Evolutionary conservation across 2,113 vertebrate genomes (phyloP).

Genomic region (Dendrocopos noguchii): DNA sequence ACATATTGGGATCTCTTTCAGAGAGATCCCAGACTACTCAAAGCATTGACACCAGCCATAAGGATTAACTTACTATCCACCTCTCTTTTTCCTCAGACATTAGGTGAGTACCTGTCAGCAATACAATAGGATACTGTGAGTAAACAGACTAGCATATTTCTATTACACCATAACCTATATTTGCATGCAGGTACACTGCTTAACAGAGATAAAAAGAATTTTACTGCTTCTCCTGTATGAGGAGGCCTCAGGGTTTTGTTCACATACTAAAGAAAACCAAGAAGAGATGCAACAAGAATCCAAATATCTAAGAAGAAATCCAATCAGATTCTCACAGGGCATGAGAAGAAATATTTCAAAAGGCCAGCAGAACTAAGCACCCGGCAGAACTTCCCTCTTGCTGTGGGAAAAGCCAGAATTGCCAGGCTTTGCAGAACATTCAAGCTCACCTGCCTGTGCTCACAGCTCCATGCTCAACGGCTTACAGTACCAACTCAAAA

Average conservation of each 20-base stretch:
- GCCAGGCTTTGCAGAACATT: not conserved
- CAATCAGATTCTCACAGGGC: not conserved
- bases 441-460: not conserved
- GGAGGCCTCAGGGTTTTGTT: not conserved
- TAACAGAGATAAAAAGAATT: not conserved
- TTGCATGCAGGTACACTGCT: not conserved
- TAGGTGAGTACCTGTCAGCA: not conserved
- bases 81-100: rapidly evolving
- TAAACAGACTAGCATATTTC: not conserved
- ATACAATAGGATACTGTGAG: not conserved
- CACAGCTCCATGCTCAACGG: not conserved
- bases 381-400: not conserved
- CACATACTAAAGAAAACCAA: not conserved
- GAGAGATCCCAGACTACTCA: not conserved
- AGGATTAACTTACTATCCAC: not conserved
- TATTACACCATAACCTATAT: not conserved
- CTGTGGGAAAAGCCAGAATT: not conserved
- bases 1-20: not conserved
- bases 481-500: not conserved
- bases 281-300: not conserved
- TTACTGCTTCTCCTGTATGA: not conserved
- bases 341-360: not conserved
- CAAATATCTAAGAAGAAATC: not conserved
- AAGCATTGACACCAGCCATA: not conserved
- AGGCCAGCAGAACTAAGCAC: not conserved